Percentiles rank a stretch among this genome's conserved stretches.
phyloP scores from a whole-genome alignment of 2,888 invertebrate genomes.

The Tyria jacobaeae region DNA sequence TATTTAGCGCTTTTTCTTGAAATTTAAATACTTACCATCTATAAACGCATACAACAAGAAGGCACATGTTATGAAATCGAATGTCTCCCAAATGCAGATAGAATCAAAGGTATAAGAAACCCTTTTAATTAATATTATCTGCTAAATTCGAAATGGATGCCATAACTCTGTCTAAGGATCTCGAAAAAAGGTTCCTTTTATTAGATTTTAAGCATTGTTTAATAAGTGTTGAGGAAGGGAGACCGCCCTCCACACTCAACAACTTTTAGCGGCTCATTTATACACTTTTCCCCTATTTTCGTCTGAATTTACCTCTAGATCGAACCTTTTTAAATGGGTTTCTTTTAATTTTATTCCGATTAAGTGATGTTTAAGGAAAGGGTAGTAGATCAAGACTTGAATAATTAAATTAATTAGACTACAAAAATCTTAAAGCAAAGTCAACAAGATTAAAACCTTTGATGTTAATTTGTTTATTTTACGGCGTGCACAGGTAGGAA shows the following conservation, averaged over 20 bases:
- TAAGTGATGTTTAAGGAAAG: slow-evolving; percentile 41
- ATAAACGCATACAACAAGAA: not conserved
- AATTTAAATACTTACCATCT: slow-evolving; percentile 1
- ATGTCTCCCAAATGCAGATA: not conserved
- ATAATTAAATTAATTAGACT: slow-evolving; percentile 43
- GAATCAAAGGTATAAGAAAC: slow-evolving; percentile 17
- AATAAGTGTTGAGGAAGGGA: slow-evolving; percentile 76
- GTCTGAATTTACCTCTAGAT: slow-evolving; percentile 63
- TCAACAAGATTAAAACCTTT: slow-evolving; percentile 31
- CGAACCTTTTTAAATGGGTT: slow-evolving; percentile 60
- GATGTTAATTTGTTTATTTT: slow-evolving; percentile 38
- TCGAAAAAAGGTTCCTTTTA: slow-evolving; percentile 77
- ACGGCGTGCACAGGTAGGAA: slow-evolving; percentile 39
- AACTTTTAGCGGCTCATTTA: slow-evolving; percentile 79
- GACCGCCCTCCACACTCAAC: slow-evolving; percentile 65
- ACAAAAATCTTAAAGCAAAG: slow-evolving; percentile 36
- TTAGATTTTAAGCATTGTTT: slow-evolving; percentile 82
- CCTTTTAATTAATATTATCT: slow-evolving; percentile 65
- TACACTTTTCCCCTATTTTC: slow-evolving; percentile 74
- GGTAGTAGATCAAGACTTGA: slow-evolving; percentile 33
- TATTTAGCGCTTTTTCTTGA: slow-evolving; percentile 5
- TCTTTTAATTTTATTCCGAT: slow-evolving; percentile 53
- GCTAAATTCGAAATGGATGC: slow-evolving; percentile 51
- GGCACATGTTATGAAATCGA: slow-evolving; percentile 4
- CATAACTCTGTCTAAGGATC: slow-evolving; percentile 59